Conservation (phyloP, 1,140 invertebrate species). For the Samia ricini region DNA sequence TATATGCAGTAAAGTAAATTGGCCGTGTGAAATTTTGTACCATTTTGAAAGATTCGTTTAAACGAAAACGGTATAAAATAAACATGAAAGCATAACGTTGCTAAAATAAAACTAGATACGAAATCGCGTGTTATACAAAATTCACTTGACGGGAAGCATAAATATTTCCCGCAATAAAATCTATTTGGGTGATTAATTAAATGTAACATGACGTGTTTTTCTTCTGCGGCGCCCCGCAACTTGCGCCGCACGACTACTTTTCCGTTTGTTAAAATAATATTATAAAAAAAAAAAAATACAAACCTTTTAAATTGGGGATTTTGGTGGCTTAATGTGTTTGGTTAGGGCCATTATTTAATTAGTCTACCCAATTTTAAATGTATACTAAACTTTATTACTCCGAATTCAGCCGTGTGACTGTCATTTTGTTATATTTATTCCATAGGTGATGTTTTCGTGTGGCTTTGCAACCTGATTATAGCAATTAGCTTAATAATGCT, state of each 20-base stretch:
- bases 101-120: conserved; percentile 29
- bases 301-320: conserved; percentile 27
- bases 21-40: not conserved
- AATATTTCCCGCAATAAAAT: conserved; percentile 60
- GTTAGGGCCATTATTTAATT: conserved; percentile 13
- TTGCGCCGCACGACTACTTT: not conserved
- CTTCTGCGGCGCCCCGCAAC: conserved; percentile 19
- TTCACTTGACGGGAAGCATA: conserved; percentile 48
- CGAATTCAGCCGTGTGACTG: not conserved
- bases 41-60: not conserved
- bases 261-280: conserved; percentile 20
- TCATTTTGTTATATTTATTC: not conserved
- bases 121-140: conserved; percentile 16
- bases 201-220: conserved; percentile 44
- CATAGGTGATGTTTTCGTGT: no score
- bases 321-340: conserved; percentile 13
- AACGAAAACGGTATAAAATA: not conserved
- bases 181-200: conserved; percentile 50
- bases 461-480: no score
- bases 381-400: not conserved
- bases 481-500: no score
- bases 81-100: conserved; percentile 5
- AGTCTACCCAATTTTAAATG: conserved; percentile 7
- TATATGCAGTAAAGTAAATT: not conserved
- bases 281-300: conserved; percentile 24